Base-by-base conservation (phyloP, 2,113 vertebrate genomes). In the Callaeas wilsoni region DNA sequence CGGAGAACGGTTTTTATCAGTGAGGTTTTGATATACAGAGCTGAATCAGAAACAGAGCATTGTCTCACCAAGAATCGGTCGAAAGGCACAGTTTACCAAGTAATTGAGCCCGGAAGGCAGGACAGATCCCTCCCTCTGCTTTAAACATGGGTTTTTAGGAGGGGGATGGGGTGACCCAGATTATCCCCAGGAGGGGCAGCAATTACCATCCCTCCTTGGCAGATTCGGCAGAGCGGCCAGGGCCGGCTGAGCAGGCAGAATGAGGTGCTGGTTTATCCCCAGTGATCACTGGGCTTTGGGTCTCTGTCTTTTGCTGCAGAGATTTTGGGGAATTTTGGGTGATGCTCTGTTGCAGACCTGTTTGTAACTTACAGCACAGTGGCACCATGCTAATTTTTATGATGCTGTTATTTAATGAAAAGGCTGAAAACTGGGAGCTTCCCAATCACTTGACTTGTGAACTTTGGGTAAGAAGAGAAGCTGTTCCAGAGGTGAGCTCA, bases 401-500 rank as follows among this genome's bases (percentile, higher is more conserved):
- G 2, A 9, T 59, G 26, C 44, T 90, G 39, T 22, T 94, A 59
- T 83, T 80, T 84, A 73, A 78, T 41, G 60, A 63, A 63, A 26
- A 33, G n/a, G 71, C 30, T 52, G 68, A 86, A 90, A 85, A 93
- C 41, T 50, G 37, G 68, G 79, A 92, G 46, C 89, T 94, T 83
- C 77, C 49, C 64, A 53, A 69, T 49, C 25, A 3, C 73, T 91
- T 94, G 93, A 62, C 86, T 76, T 91, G 94, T 96, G 92, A 89
- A 96, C 94, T 95, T 74, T 76, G 91, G 93, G 96, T 76, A 93
- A 91, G 91, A 73, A 94, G 84, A 91, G 93, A 50, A 94, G 67
- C 85, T 8, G 69, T 78, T 95, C 96, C 73, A 96, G 35, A 21
- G 55, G 90, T 98, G 97, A 97, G 92, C 84, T 98, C 97, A 97